phyloP scores from a whole-genome alignment of 2,888 invertebrate genomes.

The Augochlorella aurata region DNA sequence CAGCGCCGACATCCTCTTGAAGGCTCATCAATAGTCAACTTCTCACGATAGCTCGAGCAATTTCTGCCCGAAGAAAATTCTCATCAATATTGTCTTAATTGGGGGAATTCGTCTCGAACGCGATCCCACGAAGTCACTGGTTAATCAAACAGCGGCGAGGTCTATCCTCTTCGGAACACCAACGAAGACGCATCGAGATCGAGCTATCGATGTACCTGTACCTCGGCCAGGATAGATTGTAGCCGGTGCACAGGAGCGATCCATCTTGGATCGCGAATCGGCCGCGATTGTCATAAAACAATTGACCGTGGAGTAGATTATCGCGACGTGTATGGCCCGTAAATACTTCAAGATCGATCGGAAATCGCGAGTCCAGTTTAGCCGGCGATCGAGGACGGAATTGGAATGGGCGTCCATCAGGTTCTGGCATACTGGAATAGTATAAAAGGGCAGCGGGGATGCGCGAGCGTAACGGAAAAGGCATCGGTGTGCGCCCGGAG shows the following conservation, averaged over 20 bases:
- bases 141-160: conserved; percentile 2
- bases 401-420: conserved; percentile 60
- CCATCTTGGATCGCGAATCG: conserved; percentile 5
- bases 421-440: conserved; percentile 22
- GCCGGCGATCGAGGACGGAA: conserved; percentile 47
- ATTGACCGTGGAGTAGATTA: conserved; percentile 55
- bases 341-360: conserved; percentile 68
- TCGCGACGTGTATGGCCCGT: conserved; percentile 56
- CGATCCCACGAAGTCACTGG: background rate
- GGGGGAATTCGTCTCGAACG: conserved; percentile 46
- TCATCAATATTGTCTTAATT: conserved; percentile 48
- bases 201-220: conserved; percentile 5
- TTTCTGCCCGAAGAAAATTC: conserved; percentile 9
- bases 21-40: background rate
- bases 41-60: conserved; percentile 9
- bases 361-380: conserved; percentile 65
- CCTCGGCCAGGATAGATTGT: background rate
- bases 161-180: conserved; percentile 20
- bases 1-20: background rate
- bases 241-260: background rate
- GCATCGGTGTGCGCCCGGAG: conserved; percentile 29
- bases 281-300: conserved; percentile 62
- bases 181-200: conserved; percentile 40
- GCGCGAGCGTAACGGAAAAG: conserved; percentile 45
- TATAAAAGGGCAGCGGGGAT: conserved; percentile 22